Conservation (phyloP, 1,140 invertebrate species). For the Anthonomus grandis region DNA sequence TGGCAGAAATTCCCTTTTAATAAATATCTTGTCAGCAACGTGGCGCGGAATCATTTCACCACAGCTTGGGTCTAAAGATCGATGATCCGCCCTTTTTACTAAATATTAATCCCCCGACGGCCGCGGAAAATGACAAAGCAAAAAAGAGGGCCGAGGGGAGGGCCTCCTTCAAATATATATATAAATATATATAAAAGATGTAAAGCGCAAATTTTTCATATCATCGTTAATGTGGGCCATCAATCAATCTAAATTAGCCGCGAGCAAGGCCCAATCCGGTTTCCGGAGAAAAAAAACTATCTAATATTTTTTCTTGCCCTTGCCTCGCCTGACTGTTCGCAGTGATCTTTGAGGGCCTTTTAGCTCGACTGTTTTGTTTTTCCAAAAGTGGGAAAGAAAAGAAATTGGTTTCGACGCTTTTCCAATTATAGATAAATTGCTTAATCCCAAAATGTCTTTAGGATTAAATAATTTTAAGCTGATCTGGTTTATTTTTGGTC, state of each 20-base stretch:
- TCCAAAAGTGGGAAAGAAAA: too few species aligned
- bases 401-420: too few species aligned
- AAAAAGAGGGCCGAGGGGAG: slow-evolving; percentile 12
- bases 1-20: slow-evolving; percentile 1
- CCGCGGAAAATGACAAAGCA: slow-evolving; percentile 18
- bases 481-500: too few species aligned
- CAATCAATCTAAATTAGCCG: slow-evolving; percentile 22
- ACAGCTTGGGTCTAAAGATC: slow-evolving; percentile 1
- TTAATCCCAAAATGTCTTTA: too few species aligned
- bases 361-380: too few species aligned
- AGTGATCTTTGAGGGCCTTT: too few species aligned
- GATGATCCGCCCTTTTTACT: slow-evolving; percentile 10
- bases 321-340: neutral
- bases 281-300: slow-evolving; percentile 9
- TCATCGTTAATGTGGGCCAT: slow-evolving; percentile 17
- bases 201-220: slow-evolving; percentile 19
- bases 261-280: neutral
- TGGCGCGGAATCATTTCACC: slow-evolving; percentile 11
- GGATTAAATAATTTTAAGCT: too few species aligned
- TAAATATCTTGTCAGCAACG: slow-evolving; percentile 10
- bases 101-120: slow-evolving; percentile 21
- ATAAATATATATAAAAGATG: slow-evolving; percentile 24
- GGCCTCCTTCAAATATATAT: slow-evolving; percentile 10
- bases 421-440: too few species aligned
- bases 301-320: slow-evolving; percentile 7